Conservation (phyloP, 2,888 invertebrate genomes). For the Panzeria rudis region DNA sequence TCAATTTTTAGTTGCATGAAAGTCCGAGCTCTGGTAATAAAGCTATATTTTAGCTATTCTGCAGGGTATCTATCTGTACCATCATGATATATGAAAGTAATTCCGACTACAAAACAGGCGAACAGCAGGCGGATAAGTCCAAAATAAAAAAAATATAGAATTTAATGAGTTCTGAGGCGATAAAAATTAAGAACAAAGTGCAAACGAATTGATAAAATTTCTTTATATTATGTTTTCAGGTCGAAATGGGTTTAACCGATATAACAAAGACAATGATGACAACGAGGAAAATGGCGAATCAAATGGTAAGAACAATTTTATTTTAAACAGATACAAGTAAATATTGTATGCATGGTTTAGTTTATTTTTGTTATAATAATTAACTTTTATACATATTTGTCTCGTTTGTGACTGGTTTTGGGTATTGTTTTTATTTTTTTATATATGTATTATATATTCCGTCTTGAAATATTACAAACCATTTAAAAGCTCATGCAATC, state of each 20-base stretch:
- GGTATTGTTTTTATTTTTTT: slow-evolving; percentile 39
- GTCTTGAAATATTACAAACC: slow-evolving; percentile 9
- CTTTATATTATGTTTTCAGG: slow-evolving; percentile 21
- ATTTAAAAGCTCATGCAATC: slow-evolving; percentile 28
- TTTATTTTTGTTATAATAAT: neutral
- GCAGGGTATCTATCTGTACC: too few species aligned
- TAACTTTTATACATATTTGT: neutral
- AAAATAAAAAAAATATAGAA: too few species aligned
- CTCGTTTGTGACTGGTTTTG: slow-evolving; percentile 32
- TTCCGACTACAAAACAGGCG: too few species aligned
- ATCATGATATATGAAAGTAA: too few species aligned
- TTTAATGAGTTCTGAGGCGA: too few species aligned
- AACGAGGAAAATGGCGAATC: slow-evolving; percentile 70
- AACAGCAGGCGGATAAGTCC: too few species aligned
- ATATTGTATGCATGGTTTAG: neutral
- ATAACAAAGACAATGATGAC: slow-evolving; percentile 72
- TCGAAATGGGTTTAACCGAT: slow-evolving; percentile 73
- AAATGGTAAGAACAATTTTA: slow-evolving; percentile 64
- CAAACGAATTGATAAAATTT: too few species aligned
- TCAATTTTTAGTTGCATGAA: too few species aligned
- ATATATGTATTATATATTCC: slow-evolving; percentile 23
- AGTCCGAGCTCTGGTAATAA: too few species aligned
- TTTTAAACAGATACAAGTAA: neutral
- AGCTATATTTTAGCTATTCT: too few species aligned
- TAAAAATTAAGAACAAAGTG: too few species aligned